These are phyloP conservation scores for Eurosta solidaginis DNA, from an alignment of 1,140 invertebrate species.

Conservation along the genomic window DNA sequence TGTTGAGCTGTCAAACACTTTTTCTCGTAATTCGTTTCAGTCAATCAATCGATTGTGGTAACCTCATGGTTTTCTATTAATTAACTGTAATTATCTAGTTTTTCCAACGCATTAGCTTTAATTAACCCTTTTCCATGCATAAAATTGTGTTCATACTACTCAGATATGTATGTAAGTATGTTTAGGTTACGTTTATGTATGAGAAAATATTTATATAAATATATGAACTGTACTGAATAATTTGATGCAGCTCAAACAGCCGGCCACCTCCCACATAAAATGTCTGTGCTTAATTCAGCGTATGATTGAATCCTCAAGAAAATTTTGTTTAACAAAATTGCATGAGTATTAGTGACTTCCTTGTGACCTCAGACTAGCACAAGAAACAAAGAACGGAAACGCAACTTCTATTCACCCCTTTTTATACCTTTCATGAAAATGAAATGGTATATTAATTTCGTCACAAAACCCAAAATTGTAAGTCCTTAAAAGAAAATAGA, in stretches of 20 bases:
- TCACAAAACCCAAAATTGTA: too few relatives aligned
- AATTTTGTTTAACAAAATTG: background rate
- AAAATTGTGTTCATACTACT: too few relatives aligned
- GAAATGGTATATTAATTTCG: too few relatives aligned
- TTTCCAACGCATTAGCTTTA: constrained; percentile 19
- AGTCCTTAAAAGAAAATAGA: too few relatives aligned
- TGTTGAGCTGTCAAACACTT: constrained; percentile 2
- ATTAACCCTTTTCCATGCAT: constrained; percentile 1
- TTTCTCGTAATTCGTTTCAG: background rate
- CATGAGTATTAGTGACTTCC: too few relatives aligned
- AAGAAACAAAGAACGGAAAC: too few relatives aligned
- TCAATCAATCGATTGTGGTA: constrained; percentile 11
- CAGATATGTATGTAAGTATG: too few relatives aligned
- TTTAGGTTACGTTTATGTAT: too few relatives aligned
- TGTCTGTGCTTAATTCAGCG: constrained; percentile 13
- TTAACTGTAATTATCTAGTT: constrained; percentile 26
- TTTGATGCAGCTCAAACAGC: background rate
- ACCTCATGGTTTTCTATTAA: constrained; percentile 11
- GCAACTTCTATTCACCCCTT: background rate
- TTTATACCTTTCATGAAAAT: too few relatives aligned
- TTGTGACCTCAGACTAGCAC: too few relatives aligned
- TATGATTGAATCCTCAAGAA: background rate
- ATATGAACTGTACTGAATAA: too few relatives aligned
- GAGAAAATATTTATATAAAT: too few relatives aligned
- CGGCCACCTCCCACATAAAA: background rate